Evolutionary conservation across 1,140 invertebrate species (phyloP).

Genomic region (Teleopsis dalmanni): DNA sequence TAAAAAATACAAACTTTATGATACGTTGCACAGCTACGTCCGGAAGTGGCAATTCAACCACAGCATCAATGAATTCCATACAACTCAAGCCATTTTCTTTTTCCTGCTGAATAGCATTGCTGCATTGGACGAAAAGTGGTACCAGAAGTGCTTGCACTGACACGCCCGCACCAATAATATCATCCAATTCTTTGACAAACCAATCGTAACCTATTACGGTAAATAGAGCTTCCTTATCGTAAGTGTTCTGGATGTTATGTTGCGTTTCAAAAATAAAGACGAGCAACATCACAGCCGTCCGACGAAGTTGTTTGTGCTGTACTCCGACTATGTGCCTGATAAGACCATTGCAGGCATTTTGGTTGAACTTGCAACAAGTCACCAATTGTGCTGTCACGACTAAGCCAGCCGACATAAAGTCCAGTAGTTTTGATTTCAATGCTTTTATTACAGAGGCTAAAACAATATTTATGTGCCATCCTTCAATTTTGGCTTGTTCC

Average conservation of each 20-base stretch:
- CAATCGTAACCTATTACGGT: too few species aligned
- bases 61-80: conserved; percentile 24
- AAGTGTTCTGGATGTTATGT: too few species aligned
- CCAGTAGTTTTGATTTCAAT: conserved; percentile 55
- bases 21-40: conserved; percentile 30
- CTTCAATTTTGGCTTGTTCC: conserved; percentile 51
- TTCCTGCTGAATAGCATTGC: conserved; percentile 22
- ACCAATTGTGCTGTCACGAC: conserved; percentile 65
- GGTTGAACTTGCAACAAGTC: conserved; percentile 55
- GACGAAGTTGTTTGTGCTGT: conserved; percentile 26
- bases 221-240: too few species aligned
- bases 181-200: conserved; percentile 18
- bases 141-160: conserved; percentile 27
- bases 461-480: conserved; percentile 61
- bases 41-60: conserved; percentile 27
- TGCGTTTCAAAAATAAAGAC: conserved; percentile 56
- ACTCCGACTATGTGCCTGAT: conserved; percentile 28
- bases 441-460: conserved; percentile 62
- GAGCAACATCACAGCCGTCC: conserved; percentile 48
- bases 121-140: conserved; percentile 22
- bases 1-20: neutral
- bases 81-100: conserved; percentile 9
- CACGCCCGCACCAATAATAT: conserved; percentile 27
- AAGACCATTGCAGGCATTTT: conserved; percentile 51
- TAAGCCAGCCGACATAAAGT: conserved; percentile 66